Base-by-base conservation (phyloP, 2,888 invertebrate species). In the Fragum fragum region DNA sequence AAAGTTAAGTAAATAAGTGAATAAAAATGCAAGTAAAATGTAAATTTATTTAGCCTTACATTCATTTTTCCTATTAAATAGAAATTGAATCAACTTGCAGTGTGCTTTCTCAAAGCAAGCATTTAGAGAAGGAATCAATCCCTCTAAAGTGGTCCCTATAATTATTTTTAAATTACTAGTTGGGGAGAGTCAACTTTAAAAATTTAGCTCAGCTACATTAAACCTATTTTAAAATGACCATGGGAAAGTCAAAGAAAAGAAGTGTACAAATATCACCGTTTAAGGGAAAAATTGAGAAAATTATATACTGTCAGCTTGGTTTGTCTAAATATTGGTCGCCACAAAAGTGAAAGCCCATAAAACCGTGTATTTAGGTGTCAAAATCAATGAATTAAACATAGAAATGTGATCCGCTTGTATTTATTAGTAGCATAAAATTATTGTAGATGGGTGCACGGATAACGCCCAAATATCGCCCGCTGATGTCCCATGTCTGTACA, bases 311-410 rank as follows among this genome's bases (percentile, higher is more conserved):
- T 84, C 84, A 84, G 47, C 61, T 59, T 3, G 57, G 70, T 78
- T 76, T 66, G 77, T 26, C 76, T 81, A 78, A 78, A 77, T 75
- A 75, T 75, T 69, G 32, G 28, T 18, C 26, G 32, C 75, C 42
- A 85, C 85, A 85, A 85, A 85, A 85, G 85, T 85, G 85, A 85
- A 85, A 85, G 85, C 82, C 63, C 80, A 73, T 66, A 66, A 75
- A 77, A 47, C 42, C 57, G 53, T 72, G 85, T 70, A 83, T 81
- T 76, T 77, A 79, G 76, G 80, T 85, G 85, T 83, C 85, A 85
- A 77, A 78, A 81, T 77, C 80, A 61, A 77, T 83, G 83, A 86
- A 86, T 86, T 78, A 86, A 83, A 81, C 76, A 71, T 68, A 63
- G 81, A 76, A 83, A 86, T 55, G 52, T 57, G 85, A 66, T 39